Base-by-base conservation (phyloP, 2,797 vertebrate species). In the Eulemur mongoz region DNA sequence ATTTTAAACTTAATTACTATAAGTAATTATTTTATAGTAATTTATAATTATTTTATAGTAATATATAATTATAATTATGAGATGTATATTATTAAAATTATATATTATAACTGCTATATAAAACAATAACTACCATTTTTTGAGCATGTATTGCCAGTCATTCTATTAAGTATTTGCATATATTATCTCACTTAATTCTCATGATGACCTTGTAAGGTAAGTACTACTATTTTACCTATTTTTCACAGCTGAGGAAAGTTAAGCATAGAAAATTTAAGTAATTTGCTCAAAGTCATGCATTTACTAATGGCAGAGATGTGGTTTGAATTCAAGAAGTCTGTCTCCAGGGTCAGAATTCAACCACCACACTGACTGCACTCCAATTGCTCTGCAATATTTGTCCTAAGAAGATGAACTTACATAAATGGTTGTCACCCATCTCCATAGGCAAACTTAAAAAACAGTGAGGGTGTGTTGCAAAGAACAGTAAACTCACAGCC, bases 61-160 rank as follows among this genome's bases (percentile, higher is more conserved):
- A 95, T 38, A 38, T 38, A 38, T 38, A 38, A 38, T 38, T 52
- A 84, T n/a, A 84, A 57, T 32, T 35, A 82, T 88, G 91, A 96
- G 93, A 65, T 89, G 3, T 27, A 25, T 17, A 57, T 11, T 81
- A 82, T 54, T 91, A 84, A 30, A 84, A 59, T 35, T 35, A 20
- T 65, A 76, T 85, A 87, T 43, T 59, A 48, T 52, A 83, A 48
- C 1, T 81, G 65, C 20, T 88, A 45, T 92, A 54, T 93, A 91
- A 95, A 97, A 92, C 50, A 86, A 20, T 52, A 80, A 43, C 54
- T 85, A 59, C 82, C 45, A 63, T 95, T 94, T 97, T 73, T 22
- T 40, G 80, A 79, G 35, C 17, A 45, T 45, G 4, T 73, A 76
- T 89, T 94, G 40, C 72, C 73, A 92, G 59, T 93, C 48, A 84